Percentiles rank a stretch among this genome's conserved stretches.
Conservation (phyloP, 2,113 vertebrate species). For the Anoura caudifer region DNA sequence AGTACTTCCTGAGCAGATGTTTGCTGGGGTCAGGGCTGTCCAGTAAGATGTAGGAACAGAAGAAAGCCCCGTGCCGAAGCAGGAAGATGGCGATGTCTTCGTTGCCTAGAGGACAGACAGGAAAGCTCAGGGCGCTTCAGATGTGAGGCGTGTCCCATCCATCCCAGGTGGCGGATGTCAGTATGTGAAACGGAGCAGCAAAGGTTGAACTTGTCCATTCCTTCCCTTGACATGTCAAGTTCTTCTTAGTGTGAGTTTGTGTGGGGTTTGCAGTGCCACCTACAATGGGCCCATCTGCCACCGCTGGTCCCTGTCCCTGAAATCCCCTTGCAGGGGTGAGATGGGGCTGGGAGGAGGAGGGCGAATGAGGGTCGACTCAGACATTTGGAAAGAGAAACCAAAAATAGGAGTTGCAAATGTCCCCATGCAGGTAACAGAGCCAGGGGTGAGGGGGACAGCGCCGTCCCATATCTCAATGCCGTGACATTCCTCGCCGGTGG, state of each 20-base stretch:
- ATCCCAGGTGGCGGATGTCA: background rate
- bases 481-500: rapidly evolving
- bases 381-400: background rate
- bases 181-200: conserved; percentile 29
- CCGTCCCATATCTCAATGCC: rapidly evolving
- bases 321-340: background rate
- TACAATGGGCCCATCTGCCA: background rate
- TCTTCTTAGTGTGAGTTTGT: background rate
- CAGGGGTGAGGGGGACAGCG: background rate
- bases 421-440: background rate
- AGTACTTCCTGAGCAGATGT: conserved; percentile 86
- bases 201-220: background rate
- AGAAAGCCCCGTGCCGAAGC: conserved; percentile 91
- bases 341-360: too few relatives aligned
- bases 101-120: conserved; percentile 81
- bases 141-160: rapidly evolving
- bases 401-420: background rate
- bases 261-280: background rate
- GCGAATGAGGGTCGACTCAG: background rate
- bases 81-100: conserved; percentile 91
- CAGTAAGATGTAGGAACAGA: conserved; percentile 95
- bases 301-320: background rate
- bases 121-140: background rate
- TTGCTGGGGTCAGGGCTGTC: conserved; percentile 90
- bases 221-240: too few relatives aligned